Base-by-base conservation (phyloP, 2,113 vertebrate genomes). In the Megaceryle torquata region DNA sequence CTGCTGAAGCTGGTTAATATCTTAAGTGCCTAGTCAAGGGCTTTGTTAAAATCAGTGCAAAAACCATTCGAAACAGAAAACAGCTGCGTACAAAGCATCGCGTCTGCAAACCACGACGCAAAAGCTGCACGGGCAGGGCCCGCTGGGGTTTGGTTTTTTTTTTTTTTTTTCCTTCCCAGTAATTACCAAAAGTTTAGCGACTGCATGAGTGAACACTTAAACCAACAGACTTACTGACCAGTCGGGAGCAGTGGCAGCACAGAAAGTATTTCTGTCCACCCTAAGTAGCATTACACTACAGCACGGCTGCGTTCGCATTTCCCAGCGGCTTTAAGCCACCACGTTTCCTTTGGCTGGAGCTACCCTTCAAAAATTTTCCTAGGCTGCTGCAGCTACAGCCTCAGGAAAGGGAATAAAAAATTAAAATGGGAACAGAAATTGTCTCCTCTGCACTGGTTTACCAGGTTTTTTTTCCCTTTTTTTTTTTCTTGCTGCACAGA, bases 1-100 rank as follows among this genome's bases (percentile, higher is more conserved):
- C 99, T 99, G 99, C 98, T 99, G 99, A 98, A 99, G 99, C 98
- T 99, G 99, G 98, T 99, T 99, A 99, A 99, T 99, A 98, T 99
- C 99, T 99, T 98, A 96, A 96, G 97, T 96, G 98, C 99, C 98
- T 95, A 94, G 99, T 99, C 98, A 99, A 99, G 99, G 99, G 98
- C 98, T 97, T 98, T 98, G 98, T 98, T 98, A 98, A 98, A 94
- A 96, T 97, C 97, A 98, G 97, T 96, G 94, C 96, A 96, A 96
- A 98, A 82, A 94, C 81, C 96, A 96, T 82, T 97, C 96, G 79
- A 93, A 97, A 97, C 82, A 95, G 28, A 92, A 80, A 89, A 97
- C 80, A 90, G 91, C 85, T 70, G 87, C 84, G 63, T 31, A 95
- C 89, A 93, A 82, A 80, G 93, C 85, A 95, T 89, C 68, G 86